Evolutionary conservation across 1,140 invertebrate species (phyloP).

Genomic region (Bilobella aurantiaca): DNA sequence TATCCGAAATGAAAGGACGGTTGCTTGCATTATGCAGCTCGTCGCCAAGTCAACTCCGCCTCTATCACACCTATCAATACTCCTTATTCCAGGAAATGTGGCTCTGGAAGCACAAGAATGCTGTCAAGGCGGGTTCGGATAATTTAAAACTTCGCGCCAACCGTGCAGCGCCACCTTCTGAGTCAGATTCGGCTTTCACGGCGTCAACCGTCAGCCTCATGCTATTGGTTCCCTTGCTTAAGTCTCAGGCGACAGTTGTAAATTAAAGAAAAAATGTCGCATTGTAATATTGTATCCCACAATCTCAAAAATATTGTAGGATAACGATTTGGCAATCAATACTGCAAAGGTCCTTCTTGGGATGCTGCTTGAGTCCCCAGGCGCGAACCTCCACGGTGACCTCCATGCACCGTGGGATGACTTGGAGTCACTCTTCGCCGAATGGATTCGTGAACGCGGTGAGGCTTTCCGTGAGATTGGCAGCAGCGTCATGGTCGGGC

Average conservation of each 20-base stretch:
- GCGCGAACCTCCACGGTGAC: neutral
- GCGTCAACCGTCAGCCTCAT: slow-evolving; percentile 2
- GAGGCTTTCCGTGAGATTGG: neutral
- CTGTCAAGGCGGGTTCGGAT: too few species aligned
- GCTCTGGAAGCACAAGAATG: neutral
- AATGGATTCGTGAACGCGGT: neutral
- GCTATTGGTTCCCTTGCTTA: slow-evolving; percentile 13
- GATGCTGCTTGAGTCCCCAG: neutral
- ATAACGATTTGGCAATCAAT: neutral
- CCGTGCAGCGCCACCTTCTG: neutral
- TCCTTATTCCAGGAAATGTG: neutral
- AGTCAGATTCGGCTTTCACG: neutral
- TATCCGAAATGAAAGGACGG: neutral
- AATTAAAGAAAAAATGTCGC: neutral
- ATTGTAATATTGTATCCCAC: too few species aligned
- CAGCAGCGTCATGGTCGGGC: neutral
- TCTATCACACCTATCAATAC: neutral
- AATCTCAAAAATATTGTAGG: neutral
- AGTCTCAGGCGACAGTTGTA: neutral
- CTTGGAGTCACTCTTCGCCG: slow-evolving; percentile 1
- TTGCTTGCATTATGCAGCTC: neutral
- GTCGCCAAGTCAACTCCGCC: neutral
- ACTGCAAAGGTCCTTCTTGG: neutral
- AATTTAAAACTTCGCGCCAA: too few species aligned
- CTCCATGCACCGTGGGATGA: neutral